These are phyloP conservation scores for Nymphalis polychloros DNA, from an alignment of 2,888 invertebrate genomes.

Conservation along the genomic window DNA sequence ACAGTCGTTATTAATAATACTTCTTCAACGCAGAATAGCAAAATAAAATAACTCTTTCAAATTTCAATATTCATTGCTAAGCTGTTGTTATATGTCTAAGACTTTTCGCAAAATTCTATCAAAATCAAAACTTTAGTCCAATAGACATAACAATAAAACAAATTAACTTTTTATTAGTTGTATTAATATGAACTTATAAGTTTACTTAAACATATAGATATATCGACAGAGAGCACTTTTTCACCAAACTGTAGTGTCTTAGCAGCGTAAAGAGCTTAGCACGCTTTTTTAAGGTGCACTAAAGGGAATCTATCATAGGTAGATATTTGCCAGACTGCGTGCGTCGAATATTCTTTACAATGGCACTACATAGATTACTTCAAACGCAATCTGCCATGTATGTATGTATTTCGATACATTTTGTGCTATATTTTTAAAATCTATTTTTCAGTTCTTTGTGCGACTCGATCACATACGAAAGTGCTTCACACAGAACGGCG, in stretches of 20 bases:
- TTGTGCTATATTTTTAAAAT: constrained; percentile 12
- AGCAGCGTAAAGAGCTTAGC: constrained; percentile 14
- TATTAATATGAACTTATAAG: not conserved
- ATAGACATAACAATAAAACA: not conserved
- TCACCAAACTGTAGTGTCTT: constrained; percentile 10
- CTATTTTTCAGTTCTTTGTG: constrained; percentile 97
- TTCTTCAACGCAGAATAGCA: too few relatives aligned
- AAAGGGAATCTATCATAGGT: constrained; percentile 7
- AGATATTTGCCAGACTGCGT: constrained; percentile 16
- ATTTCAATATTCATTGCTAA: too few relatives aligned
- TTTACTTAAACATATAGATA: not conserved
- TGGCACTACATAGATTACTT: not conserved
- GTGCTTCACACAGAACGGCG: constrained; percentile 99
- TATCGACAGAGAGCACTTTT: constrained; percentile 7
- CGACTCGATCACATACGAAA: constrained; percentile 99
- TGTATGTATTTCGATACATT: not conserved
- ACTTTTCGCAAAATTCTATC: too few relatives aligned
- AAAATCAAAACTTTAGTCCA: too few relatives aligned
- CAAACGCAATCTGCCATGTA: constrained; percentile 13
- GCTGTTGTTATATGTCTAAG: too few relatives aligned
- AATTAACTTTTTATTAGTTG: not conserved
- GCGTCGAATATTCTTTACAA: not conserved
- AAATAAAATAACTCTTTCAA: too few relatives aligned
- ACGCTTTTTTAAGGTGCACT: constrained; percentile 29
- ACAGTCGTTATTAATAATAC: too few relatives aligned